Base-by-base conservation (phyloP, 2,113 vertebrate species). In the Axis porcinus region DNA sequence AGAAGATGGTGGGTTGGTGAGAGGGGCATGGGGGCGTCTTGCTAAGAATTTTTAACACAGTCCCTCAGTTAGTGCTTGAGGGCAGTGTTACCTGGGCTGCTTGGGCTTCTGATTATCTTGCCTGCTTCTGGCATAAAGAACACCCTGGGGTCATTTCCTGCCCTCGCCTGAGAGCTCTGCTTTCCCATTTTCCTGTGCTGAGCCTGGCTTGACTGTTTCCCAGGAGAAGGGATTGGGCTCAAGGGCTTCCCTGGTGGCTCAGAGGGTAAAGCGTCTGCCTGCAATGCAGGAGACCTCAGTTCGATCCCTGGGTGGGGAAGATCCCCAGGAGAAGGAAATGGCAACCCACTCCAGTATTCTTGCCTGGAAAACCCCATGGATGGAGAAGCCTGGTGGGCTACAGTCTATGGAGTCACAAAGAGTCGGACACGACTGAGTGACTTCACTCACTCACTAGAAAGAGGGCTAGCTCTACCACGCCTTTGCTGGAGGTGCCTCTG, bases 91-190 rank as follows among this genome's bases (percentile, higher is more conserved):
- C 67, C 40, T 1, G 30, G 43, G 30, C 55, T 60, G 5, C 54
- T 50, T n/a, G 36, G 81, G 30, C 9, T 43, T 50, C 67, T 28
- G 28, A 28, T 50, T 28, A 16, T 47, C 74, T 16, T 33, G 76
- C 12, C 9, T 52, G 7, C 21, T 30, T 78, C 45, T 89, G 30
- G 28, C 52, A 36, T 52, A 40, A 1, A 28, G 52, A 54, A 8
- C 0, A 4, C 9, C 17, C 62, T 2, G 7, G 13, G 5, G 14
- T 67, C 4, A 7, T 25, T 11, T 89, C 2, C 16, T 0, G 3
- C 15, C 6, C 36, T 8, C 16, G 19, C 5, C 3, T 4, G 5
- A 12, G 58, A 25, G 4, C 33, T 52, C 50, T 70, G 14, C 25
- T 10, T 16, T 7, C 17, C 28, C 4, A 14, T 76, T 15, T 33